Base-by-base conservation (phyloP, 2,113 vertebrate species). In the Pyxicephalus adspersus region DNA sequence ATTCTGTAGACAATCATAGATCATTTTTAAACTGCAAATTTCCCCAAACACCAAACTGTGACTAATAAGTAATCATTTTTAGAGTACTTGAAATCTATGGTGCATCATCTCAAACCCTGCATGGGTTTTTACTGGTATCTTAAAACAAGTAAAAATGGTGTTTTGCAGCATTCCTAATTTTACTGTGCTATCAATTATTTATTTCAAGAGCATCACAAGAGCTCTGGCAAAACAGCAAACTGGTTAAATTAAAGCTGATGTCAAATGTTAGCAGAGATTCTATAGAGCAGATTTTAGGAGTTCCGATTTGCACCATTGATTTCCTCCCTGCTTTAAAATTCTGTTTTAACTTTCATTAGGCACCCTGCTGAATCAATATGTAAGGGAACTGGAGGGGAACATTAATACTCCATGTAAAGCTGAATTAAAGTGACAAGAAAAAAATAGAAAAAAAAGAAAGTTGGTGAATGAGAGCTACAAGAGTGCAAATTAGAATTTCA, bases 341-440 rank as follows among this genome's bases (percentile, higher is more conserved):
- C 60, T 65, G 45, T 61, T 81, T 64, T 64, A 64, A 64, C 25
- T 18, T 72, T 81, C 60, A 81, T 81, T 64, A 81, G 68, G 18
- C 58, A 23, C 28, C 61, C 80, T 5, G 71, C 70, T 58, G 70
- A 65, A 66, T 45, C 51, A 58, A 75, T 75, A 75, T 55, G n/a
- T 63, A 31, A 60, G 31, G 38, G 77, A 73, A 73, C 26, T 25
- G 50, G 61, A 63, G 61, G 71, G 66, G 29, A 65, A 61, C 57
- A 25, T 55, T 55, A 73, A 45, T 57, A 7, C 38, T 58, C 50
- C n/a, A 17, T 18, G 22, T 31, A 52, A 81, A 81, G 38, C 45
- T 7, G 50, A 31, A 65, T 54, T 38, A 38, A 11, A 34, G 7
- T 29, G 31, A 29, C 54, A 25, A 20, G n/a, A 29, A 45, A 45